phyloP scores from a whole-genome alignment of 2,113 vertebrate genomes.

The Cyphomyrus plagiostoma region DNA sequence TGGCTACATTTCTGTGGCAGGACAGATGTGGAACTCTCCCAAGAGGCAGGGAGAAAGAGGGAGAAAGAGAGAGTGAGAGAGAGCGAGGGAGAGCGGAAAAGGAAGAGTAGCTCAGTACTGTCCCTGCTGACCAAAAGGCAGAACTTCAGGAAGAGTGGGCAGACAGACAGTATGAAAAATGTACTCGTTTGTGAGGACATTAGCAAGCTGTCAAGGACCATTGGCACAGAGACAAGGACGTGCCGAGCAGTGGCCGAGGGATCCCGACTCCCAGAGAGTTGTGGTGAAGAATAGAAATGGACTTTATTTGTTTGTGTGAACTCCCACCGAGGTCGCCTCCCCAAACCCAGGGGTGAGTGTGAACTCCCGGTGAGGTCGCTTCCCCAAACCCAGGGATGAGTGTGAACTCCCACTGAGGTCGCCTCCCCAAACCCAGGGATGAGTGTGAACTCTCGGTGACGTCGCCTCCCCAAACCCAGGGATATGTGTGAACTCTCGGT shows the following conservation, averaged over 20 bases:
- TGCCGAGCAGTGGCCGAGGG: neutral
- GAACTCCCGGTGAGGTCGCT: no score
- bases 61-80: no score
- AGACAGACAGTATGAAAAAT: slow-evolving; percentile 20
- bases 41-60: neutral
- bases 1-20: neutral
- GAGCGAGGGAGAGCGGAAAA: neutral
- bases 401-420: no score
- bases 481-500: no score
- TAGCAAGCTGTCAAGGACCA: neutral
- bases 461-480: no score
- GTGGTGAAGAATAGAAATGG: neutral
- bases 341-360: neutral
- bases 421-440: no score
- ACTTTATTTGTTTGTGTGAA: neutral
- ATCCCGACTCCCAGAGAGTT: neutral
- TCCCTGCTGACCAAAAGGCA: slow-evolving; percentile 26
- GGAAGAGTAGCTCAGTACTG: slow-evolving; percentile 21
- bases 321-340: neutral
- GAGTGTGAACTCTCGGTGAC: no score
- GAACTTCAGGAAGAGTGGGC: slow-evolving; percentile 24
- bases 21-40: neutral
- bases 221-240: neutral
- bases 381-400: no score
- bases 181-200: slow-evolving; percentile 19